Evolutionary conservation across 2,113 vertebrate species (phyloP).

Genomic region (Rhadina sibilatrix): DNA sequence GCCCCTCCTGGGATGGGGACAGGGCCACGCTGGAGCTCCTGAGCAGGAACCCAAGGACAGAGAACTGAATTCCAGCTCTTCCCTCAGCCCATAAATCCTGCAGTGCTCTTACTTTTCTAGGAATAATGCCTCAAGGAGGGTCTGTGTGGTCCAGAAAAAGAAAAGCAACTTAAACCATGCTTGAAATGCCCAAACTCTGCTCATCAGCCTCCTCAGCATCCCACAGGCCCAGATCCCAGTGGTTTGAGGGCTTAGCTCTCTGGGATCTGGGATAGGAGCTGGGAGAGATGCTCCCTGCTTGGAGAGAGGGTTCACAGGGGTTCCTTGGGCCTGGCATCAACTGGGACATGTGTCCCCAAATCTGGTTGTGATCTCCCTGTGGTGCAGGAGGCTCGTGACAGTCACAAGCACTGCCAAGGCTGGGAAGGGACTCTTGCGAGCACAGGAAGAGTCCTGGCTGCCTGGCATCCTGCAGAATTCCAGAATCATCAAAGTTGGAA

Average conservation of each 20-base stretch:
- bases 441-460: not conserved
- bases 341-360: not conserved
- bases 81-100: not conserved
- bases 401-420: not conserved
- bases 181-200: not conserved
- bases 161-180: not conserved
- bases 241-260: not conserved
- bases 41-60: not conserved
- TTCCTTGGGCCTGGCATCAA: not conserved
- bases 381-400: not conserved
- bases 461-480: not conserved
- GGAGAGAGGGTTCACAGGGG: not conserved
- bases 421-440: not conserved
- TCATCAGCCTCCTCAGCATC: not conserved
- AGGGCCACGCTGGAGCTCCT: not conserved
- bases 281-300: too few species aligned
- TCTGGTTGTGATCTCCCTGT: not conserved
- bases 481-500: not conserved
- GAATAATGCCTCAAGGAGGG: not conserved
- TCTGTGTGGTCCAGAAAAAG: not conserved
- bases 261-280: not conserved
- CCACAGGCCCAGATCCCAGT: fast-evolving
- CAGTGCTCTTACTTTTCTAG: not conserved
- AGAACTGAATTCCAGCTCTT: not conserved
- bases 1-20: not conserved